These are phyloP conservation scores for Muscicapa striata DNA, from an alignment of 2,797 vertebrate species.

Conservation along the genomic window DNA sequence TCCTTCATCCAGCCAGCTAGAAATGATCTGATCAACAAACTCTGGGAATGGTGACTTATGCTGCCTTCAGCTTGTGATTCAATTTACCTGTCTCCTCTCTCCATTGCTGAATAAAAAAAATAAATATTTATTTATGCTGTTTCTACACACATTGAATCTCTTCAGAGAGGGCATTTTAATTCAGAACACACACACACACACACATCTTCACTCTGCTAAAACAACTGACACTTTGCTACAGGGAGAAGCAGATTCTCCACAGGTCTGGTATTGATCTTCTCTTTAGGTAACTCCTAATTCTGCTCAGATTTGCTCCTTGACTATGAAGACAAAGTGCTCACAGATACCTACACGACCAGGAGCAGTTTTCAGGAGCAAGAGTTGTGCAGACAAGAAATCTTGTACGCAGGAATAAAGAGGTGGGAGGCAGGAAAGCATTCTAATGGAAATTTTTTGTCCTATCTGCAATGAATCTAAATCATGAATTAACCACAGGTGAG, in stretches of 20 bases:
- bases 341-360: neutral
- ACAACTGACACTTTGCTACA: neutral
- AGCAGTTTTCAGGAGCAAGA: neutral
- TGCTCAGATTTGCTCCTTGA: neutral
- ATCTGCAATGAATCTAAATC: neutral
- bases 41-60: neutral
- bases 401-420: neutral
- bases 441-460: neutral
- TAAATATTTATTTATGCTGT: neutral
- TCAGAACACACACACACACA: neutral
- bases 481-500: neutral
- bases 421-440: neutral
- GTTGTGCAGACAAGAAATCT: neutral
- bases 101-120: neutral
- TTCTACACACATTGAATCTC: neutral
- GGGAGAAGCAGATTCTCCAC: neutral
- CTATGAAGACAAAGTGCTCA: neutral
- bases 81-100: neutral
- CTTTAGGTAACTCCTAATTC: neutral
- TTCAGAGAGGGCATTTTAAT: neutral
- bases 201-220: neutral
- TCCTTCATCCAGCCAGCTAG: conserved; percentile 11
- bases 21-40: conserved; percentile 37
- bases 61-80: neutral
- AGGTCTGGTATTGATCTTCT: neutral